These are phyloP conservation scores for Ophion obscuratus DNA, from an alignment of 2,888 invertebrate species.

Conservation along the genomic window DNA sequence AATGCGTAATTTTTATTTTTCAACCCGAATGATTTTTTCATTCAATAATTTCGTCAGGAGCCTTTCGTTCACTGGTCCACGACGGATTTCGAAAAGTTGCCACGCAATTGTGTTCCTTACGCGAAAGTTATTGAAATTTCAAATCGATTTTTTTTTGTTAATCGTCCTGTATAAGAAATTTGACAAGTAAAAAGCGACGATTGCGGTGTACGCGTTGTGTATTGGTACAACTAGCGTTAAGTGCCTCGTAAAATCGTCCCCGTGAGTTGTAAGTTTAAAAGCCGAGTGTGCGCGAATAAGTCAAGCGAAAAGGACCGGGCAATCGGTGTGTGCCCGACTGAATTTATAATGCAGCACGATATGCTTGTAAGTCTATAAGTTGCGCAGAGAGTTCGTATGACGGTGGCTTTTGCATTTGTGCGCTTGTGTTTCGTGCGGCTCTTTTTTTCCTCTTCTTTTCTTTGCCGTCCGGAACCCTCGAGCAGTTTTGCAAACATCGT, in stretches of 20 bases:
- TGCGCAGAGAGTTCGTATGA: constrained; percentile 9
- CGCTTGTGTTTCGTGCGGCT: background rate
- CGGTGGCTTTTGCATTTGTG: constrained; percentile 26
- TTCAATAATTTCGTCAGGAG: no score
- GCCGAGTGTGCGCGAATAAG: constrained; percentile 62
- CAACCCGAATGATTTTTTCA: no score
- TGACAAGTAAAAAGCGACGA: constrained; percentile 17
- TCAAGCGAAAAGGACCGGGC: constrained; percentile 65
- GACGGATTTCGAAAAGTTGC: no score
- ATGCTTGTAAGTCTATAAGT: constrained; percentile 62
- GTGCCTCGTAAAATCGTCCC: constrained; percentile 69
- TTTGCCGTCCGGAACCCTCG: constrained; percentile 25
- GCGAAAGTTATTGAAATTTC: no score
- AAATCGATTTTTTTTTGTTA: background rate
- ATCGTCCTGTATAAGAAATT: constrained; percentile 15
- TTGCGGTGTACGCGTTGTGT: constrained; percentile 43
- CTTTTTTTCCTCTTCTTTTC: background rate
- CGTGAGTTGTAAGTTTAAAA: constrained; percentile 61
- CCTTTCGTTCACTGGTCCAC: no score
- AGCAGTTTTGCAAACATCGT: constrained; percentile 38
- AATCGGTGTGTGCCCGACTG: constrained; percentile 35
- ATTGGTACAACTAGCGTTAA: constrained; percentile 64
- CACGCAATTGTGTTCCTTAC: no score
- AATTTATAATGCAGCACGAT: constrained; percentile 58
- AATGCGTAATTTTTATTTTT: no score